Evolutionary conservation across 2,113 vertebrate genomes (phyloP).

Genomic region (Ochotona curzoniae): DNA sequence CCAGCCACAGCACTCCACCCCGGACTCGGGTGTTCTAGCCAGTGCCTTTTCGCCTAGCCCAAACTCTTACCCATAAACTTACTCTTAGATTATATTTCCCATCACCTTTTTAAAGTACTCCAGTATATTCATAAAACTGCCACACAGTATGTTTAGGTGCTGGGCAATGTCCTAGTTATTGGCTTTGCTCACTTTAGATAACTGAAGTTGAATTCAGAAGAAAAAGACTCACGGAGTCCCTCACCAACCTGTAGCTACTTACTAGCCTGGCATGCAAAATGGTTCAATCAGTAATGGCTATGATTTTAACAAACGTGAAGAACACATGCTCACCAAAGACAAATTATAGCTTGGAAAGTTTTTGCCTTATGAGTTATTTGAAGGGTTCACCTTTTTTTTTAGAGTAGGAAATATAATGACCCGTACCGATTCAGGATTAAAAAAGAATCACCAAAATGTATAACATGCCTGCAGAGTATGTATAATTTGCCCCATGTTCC

Average conservation of each 20-base stretch:
- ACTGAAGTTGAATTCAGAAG: slow-evolving; percentile 6
- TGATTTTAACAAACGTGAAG: neutral
- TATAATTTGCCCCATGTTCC: too few relatives aligned
- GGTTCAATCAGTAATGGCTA: neutral
- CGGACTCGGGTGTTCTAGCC: too few relatives aligned
- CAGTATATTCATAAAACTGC: neutral
- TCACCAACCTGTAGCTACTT: too few relatives aligned
- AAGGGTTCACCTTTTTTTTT: neutral
- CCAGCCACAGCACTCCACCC: too few relatives aligned
- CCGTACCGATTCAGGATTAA: neutral
- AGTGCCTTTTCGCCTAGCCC: too few relatives aligned
- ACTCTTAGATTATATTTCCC: too few relatives aligned
- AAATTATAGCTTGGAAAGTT: neutral
- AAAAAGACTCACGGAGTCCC: neutral
- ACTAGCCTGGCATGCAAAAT: neutral
- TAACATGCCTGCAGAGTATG: neutral
- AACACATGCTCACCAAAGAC: neutral
- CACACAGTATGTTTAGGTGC: neutral
- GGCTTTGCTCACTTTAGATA: neutral
- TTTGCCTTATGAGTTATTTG: neutral
- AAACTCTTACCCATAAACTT: too few relatives aligned
- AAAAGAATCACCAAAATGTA: neutral
- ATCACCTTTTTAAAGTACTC: too few relatives aligned
- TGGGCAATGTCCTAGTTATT: neutral
- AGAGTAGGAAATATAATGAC: neutral